These are phyloP conservation scores for Coregonus ussuriensis DNA, from an alignment of 2,797 vertebrate species.

Conservation along the genomic window DNA sequence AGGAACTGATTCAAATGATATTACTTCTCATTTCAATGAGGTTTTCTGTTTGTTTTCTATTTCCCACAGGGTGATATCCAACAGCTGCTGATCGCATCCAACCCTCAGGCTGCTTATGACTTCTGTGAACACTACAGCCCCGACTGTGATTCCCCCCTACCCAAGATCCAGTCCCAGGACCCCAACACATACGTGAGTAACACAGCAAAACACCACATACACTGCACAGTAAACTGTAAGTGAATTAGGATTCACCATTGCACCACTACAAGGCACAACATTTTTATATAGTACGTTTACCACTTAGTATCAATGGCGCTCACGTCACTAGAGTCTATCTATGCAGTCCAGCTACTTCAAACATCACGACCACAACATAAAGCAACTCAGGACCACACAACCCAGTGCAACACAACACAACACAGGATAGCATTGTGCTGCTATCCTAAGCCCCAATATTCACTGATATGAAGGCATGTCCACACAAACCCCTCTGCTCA, in stretches of 20 bases:
- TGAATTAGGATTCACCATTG: not conserved
- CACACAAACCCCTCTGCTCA: not conserved
- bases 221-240: not conserved
- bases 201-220: not conserved
- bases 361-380: not conserved
- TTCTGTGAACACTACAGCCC: conserved; percentile 90
- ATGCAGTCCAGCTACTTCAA: not conserved
- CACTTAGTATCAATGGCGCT: too few species aligned
- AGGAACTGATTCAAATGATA: not conserved
- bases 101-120: conserved; percentile 85
- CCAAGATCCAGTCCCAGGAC: conserved; percentile 84
- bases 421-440: not conserved
- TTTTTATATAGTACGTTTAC: not conserved
- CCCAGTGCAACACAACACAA: not conserved
- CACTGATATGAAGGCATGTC: not conserved
- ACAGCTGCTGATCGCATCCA: conserved; percentile 85
- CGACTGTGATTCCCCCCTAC: conserved; percentile 78
- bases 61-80: conserved; percentile 87
- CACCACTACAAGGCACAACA: not conserved
- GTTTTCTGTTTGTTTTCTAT: not conserved
- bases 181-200: conserved; percentile 83
- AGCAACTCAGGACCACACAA: not conserved
- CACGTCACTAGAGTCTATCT: not conserved
- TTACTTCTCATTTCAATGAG: not conserved
- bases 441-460: not conserved